These are phyloP conservation scores for Athalia cordata DNA, from an alignment of 2,888 invertebrate species.

Conservation along the genomic window DNA sequence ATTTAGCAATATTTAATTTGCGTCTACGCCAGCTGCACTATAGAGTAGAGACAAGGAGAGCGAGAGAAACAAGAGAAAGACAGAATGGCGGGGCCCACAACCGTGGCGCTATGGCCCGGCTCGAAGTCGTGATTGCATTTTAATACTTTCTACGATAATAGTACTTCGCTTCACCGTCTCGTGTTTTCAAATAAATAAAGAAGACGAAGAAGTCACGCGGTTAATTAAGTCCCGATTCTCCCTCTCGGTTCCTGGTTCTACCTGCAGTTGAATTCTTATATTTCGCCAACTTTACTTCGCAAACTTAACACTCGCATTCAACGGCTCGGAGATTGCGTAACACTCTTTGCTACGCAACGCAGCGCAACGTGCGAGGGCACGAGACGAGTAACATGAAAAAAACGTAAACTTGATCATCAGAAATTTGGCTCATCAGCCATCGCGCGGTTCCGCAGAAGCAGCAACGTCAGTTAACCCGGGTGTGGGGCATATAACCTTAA, in stretches of 20 bases:
- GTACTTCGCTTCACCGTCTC: conserved; percentile 38
- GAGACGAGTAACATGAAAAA: background rate
- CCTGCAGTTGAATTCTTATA: conserved; percentile 3
- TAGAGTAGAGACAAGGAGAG: conserved; percentile 14
- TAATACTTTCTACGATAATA: conserved; percentile 63
- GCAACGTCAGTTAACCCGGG: conserved; percentile 19
- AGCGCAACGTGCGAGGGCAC: background rate
- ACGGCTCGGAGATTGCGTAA: conserved; percentile 5
- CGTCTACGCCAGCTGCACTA: conserved; percentile 53
- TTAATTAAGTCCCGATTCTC: conserved; percentile 36
- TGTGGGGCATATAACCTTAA: conserved; percentile 24
- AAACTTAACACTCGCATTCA: background rate
- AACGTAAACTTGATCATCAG: background rate
- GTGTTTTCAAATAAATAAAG: conserved; percentile 37
- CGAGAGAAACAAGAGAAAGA: conserved; percentile 5
- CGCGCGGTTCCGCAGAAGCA: background rate
- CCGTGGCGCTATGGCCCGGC: conserved; percentile 28
- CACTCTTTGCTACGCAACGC: background rate
- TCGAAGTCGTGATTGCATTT: conserved; percentile 59
- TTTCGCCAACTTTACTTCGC: conserved; percentile 25
- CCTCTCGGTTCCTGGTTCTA: conserved; percentile 24
- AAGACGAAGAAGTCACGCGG: conserved; percentile 30
- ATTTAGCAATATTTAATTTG: conserved; percentile 70
- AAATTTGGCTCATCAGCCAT: background rate
- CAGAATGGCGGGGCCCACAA: conserved; percentile 15